A percentile compares a stretch with the other conserved stretches of the same genome.
phyloP scores from a whole-genome alignment of 2,797 vertebrate species.

The Typhlichthys subterraneus region DNA sequence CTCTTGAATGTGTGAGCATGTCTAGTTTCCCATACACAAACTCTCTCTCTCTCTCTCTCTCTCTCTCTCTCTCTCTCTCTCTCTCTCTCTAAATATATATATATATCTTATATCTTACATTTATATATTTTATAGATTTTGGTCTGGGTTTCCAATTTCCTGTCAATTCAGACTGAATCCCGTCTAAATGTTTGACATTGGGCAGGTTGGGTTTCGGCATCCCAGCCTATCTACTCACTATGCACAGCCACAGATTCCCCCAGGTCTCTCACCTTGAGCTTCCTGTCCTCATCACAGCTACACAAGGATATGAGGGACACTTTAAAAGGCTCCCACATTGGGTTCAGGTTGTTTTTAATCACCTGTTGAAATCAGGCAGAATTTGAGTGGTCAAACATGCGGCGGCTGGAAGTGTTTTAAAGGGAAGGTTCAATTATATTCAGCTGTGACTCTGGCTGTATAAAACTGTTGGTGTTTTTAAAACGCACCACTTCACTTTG shows the following conservation, averaged over 20 bases:
- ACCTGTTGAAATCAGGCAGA: slow-evolving; percentile 72
- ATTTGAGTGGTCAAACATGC: slow-evolving; percentile 7
- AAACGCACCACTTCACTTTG: no score
- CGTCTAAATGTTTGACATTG: slow-evolving; percentile 6
- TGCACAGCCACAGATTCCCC: neutral
- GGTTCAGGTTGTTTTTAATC: slow-evolving; percentile 96
- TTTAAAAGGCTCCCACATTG: slow-evolving; percentile 94
- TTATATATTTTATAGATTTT: neutral
- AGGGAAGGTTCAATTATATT: no score
- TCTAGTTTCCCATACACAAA: no score
- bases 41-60: no score
- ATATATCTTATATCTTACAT: no score
- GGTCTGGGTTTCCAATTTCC: slow-evolving; percentile 5
- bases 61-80: no score
- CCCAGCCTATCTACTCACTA: neutral
- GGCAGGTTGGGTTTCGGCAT: slow-evolving; percentile 5
- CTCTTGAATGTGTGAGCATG: neutral
- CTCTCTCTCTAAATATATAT: no score
- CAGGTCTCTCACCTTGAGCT: slow-evolving; percentile 84
- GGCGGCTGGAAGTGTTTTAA: no score
- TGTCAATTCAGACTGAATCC: neutral
- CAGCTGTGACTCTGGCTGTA: no score
- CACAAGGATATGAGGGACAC: slow-evolving; percentile 93
- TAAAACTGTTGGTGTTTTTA: no score
- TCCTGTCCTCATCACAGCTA: slow-evolving; percentile 91